A percentile compares a stretch with the other conserved stretches of the same genome.
These are phyloP conservation scores for Trichomalopsis sarcophagae DNA, from an alignment of 1,140 invertebrate species.

Conservation along the genomic window DNA sequence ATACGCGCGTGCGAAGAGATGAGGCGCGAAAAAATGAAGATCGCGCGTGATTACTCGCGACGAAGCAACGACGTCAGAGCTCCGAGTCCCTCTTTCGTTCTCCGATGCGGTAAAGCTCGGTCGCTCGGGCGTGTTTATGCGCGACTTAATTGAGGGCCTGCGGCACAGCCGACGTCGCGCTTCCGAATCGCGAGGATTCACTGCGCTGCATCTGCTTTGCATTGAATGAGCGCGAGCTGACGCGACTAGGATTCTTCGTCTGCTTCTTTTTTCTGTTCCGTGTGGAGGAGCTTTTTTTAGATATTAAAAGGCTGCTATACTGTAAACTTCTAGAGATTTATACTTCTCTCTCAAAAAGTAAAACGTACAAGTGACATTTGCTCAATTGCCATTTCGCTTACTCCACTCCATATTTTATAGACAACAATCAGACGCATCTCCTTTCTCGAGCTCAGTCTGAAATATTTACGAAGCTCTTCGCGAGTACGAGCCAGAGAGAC, in stretches of 20 bases:
- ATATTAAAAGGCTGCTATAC: too few species aligned
- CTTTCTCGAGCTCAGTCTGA: not conserved
- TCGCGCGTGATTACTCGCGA: not conserved
- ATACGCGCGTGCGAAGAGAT: not conserved
- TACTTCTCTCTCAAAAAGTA: too few species aligned
- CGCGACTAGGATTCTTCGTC: not conserved
- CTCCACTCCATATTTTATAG: not conserved
- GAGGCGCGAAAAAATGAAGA: not conserved
- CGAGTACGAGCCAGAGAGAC: not conserved
- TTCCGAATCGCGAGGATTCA: not conserved
- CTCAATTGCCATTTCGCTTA: too few species aligned
- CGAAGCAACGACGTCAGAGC: not conserved
- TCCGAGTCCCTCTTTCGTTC: not conserved
- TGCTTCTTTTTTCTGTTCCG: not conserved
- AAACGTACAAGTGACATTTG: too few species aligned
- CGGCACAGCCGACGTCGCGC: not conserved
- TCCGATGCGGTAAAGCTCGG: not conserved
- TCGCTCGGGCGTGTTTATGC: not conserved
- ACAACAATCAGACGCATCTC: not conserved
- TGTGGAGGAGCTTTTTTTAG: not conserved
- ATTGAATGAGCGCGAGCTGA: not conserved
- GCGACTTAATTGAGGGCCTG: not conserved
- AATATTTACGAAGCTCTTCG: not conserved
- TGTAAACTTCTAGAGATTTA: too few species aligned
- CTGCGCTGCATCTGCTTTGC: slow-evolving; percentile 13